Conservation (phyloP, 2,797 vertebrate species). For the Luscinia luscinia region DNA sequence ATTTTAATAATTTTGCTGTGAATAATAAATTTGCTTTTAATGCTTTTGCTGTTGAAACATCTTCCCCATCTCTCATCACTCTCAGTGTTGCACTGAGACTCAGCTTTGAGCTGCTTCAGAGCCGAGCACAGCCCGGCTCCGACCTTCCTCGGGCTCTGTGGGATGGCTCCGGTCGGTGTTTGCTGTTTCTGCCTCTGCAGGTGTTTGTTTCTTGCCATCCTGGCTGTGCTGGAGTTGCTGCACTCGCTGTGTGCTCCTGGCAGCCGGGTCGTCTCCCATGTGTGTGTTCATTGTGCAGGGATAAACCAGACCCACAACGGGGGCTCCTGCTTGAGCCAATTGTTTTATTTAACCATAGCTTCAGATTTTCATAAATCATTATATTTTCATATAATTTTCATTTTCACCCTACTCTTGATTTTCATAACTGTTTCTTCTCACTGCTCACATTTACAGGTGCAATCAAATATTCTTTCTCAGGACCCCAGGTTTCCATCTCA, state of each 20-base stretch:
- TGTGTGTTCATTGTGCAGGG: not conserved
- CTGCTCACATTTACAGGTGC: not conserved
- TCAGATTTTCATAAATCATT: no score
- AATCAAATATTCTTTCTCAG: not conserved
- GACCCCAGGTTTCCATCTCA: not conserved
- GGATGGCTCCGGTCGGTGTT: not conserved
- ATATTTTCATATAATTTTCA: no score
- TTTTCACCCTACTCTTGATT: not conserved
- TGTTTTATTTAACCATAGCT: not conserved
- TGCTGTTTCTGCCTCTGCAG: not conserved
- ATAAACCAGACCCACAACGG: not conserved
- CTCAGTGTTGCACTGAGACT: not conserved
- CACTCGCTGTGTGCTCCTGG: not conserved
- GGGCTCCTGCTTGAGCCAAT: not conserved
- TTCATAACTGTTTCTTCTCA: not conserved
- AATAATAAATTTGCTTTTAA: not conserved
- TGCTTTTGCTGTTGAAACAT: not conserved
- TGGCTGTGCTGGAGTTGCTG: constrained; percentile 11
- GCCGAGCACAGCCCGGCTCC: not conserved
- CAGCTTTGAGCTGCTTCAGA: constrained; percentile 2
- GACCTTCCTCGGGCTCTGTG: not conserved
- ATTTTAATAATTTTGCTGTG: not conserved
- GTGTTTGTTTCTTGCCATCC: not conserved
- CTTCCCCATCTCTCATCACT: not conserved
- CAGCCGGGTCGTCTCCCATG: not conserved